A percentile compares a stretch with the other conserved stretches of the same genome.
These are phyloP conservation scores for Papilio demoleus DNA, from an alignment of 2,888 invertebrate genomes.

Conservation along the genomic window DNA sequence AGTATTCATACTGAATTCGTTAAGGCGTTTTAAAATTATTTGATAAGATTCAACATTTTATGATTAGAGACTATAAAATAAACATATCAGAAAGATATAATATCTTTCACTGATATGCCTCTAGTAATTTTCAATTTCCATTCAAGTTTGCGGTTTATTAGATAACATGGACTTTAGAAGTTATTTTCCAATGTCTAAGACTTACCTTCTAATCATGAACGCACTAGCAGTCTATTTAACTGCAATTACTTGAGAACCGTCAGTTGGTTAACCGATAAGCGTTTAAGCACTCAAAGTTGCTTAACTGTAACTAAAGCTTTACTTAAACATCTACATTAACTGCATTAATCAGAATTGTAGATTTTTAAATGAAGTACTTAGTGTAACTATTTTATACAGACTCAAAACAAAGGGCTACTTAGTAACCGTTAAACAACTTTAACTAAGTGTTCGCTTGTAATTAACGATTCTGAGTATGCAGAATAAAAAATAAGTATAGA, in stretches of 20 bases:
- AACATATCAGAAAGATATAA: not conserved
- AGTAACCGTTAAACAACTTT: no score
- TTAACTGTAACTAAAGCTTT: not conserved
- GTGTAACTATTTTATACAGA: no score
- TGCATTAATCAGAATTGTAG: not conserved
- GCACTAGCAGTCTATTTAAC: conserved; percentile 47
- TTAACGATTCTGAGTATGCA: no score
- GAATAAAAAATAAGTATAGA: no score
- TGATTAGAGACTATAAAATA: not conserved
- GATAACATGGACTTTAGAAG: not conserved
- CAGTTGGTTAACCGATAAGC: conserved; percentile 48
- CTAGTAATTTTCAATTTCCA: not conserved
- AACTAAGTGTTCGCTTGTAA: no score
- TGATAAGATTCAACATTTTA: conserved; percentile 33
- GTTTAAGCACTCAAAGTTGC: not conserved
- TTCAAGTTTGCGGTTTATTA: conserved; percentile 1
- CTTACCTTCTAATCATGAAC: conserved; percentile 53
- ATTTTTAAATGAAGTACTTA: no score
- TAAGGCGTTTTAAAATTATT: not conserved
- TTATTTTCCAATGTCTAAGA: not conserved
- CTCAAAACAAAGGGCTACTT: no score
- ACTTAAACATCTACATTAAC: no score
- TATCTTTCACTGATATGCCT: not conserved
- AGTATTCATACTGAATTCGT: conserved; percentile 35
- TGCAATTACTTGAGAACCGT: conserved; percentile 53